Evolutionary conservation across 2,113 vertebrate species (phyloP).

Genomic region (Cephalopterus ornatus): DNA sequence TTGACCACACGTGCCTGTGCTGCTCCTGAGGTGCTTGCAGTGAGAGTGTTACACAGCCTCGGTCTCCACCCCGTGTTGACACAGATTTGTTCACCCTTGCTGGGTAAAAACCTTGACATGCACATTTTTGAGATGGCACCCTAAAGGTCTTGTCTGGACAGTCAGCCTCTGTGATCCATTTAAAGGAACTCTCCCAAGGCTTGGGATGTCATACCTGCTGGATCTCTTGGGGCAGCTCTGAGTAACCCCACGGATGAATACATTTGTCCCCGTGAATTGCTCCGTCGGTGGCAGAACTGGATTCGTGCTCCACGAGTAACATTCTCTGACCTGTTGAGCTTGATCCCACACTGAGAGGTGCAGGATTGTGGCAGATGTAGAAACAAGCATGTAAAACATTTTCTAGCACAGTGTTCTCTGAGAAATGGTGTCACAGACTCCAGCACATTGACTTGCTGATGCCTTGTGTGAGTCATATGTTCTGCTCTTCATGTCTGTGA

Average conservation of each 20-base stretch:
- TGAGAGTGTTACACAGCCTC: accelerated
- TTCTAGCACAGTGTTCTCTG: neutral
- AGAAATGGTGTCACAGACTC: conserved; percentile 20
- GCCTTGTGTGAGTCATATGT: conserved; percentile 1
- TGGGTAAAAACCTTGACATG: neutral
- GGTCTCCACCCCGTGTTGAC: neutral
- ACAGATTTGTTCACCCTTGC: neutral
- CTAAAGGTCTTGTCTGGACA: neutral
- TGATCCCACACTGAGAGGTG: neutral
- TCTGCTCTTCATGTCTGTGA: conserved; percentile 8
- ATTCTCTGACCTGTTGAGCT: neutral
- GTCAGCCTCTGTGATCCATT: neutral
- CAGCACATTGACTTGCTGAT: conserved; percentile 5
- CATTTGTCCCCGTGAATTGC: neutral
- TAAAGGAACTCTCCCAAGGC: neutral
- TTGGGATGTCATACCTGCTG: neutral
- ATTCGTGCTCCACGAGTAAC: neutral
- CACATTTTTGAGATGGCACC: neutral
- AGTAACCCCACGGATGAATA: neutral
- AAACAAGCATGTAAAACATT: neutral
- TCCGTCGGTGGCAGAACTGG: neutral
- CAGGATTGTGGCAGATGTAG: neutral
- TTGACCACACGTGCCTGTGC: neutral
- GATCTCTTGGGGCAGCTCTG: neutral
- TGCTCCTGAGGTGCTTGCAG: neutral